Evolutionary conservation across 1,140 invertebrate species (phyloP).

Genomic region (Platyscapa corneri): DNA sequence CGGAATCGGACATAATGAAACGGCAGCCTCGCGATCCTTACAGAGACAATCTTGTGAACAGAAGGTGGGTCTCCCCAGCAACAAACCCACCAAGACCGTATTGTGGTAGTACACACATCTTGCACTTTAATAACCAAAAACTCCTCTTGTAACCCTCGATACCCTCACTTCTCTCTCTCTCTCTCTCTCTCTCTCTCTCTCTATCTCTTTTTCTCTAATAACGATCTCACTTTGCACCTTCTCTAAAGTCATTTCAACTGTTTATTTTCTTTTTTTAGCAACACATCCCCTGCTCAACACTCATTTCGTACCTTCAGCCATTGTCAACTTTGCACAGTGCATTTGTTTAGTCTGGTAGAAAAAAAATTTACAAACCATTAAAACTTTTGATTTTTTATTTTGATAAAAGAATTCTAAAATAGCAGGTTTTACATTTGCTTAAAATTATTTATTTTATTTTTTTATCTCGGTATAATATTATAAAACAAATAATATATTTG

Average conservation of each 20-base stretch:
- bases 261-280: neutral
- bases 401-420: too few relatives aligned
- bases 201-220: neutral
- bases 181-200: too few relatives aligned
- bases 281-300: neutral
- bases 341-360: neutral
- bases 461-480: too few relatives aligned
- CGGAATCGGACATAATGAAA: conserved; percentile 98
- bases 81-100: conserved; percentile 39
- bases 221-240: neutral
- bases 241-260: neutral
- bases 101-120: conserved; percentile 26
- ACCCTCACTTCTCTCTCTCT: neutral
- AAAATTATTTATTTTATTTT: too few relatives aligned
- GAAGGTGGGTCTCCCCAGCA: conserved; percentile 78
- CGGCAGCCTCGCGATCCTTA: conserved; percentile 93
- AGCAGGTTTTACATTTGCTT: too few relatives aligned
- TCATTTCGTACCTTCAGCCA: neutral
- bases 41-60: conserved; percentile 96
- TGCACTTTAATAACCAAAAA: conserved; percentile 39
- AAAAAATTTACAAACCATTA: neutral
- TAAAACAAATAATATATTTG: too few relatives aligned
- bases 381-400: neutral
- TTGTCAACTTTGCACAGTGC: neutral
- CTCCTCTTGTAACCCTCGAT: neutral